phyloP scores from a whole-genome alignment of 1,140 invertebrate species.

The Cotesia glomerata region DNA sequence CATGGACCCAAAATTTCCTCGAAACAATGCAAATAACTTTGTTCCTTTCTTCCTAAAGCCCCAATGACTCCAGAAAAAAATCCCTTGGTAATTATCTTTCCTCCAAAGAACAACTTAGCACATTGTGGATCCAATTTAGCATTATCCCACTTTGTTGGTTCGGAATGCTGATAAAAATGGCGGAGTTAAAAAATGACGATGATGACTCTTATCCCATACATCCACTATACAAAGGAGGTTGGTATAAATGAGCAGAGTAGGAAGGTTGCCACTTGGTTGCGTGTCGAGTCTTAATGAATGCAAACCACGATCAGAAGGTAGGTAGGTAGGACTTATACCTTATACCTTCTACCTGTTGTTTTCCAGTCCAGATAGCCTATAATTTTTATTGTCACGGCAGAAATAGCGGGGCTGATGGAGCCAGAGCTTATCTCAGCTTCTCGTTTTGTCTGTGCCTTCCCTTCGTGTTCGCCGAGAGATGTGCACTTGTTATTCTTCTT shows the following conservation, averaged over 20 bases:
- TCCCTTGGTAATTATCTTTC: no score
- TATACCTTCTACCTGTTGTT: constrained; percentile 66
- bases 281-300: constrained; percentile 70
- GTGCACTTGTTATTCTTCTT: not conserved
- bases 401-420: constrained; percentile 64
- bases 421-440: constrained; percentile 60
- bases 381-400: constrained; percentile 72
- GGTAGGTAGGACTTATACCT: constrained; percentile 34
- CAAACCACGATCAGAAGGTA: constrained; percentile 67
- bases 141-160: no score
- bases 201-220: no score
- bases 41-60: no score
- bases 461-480: constrained; percentile 2
- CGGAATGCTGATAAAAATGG: no score
- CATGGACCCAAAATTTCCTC: no score
- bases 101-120: no score
- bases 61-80: no score
- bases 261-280: constrained; percentile 58
- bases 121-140: no score
- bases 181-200: no score
- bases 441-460: constrained; percentile 53
- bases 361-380: constrained; percentile 70
- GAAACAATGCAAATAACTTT: no score
- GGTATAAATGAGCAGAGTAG: not conserved
- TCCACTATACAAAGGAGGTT: no score